A percentile compares a stretch with the other conserved stretches of the same genome.
These are phyloP conservation scores for Choristoneura rosaceana DNA, from an alignment of 2,888 invertebrate genomes.

Conservation along the genomic window DNA sequence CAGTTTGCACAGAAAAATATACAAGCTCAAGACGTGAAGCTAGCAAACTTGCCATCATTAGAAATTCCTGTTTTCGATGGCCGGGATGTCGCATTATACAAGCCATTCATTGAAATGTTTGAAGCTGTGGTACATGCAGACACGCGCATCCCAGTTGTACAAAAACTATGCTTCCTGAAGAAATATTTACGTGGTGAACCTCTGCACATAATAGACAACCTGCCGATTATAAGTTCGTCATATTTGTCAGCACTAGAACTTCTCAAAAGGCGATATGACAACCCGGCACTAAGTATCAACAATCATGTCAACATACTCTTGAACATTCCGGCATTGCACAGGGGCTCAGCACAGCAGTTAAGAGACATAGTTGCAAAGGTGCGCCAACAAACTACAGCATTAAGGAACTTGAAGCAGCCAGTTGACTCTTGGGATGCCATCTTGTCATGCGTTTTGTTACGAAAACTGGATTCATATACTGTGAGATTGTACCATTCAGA, in stretches of 20 bases:
- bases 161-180: constrained; percentile 27
- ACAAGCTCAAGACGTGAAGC: too few species aligned
- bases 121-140: constrained; percentile 22
- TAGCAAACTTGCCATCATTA: not conserved
- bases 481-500: constrained; percentile 1
- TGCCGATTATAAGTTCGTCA: constrained; percentile 19
- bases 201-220: constrained; percentile 17
- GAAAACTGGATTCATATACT: not conserved
- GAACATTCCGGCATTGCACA: constrained; percentile 6
- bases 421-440: constrained; percentile 4
- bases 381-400: not conserved
- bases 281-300: constrained; percentile 6
- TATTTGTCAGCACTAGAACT: constrained; percentile 14
- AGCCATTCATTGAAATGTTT: constrained; percentile 30
- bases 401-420: constrained; percentile 4
- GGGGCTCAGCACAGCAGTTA: constrained; percentile 15
- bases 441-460: not conserved
- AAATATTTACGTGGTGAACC: constrained; percentile 32
- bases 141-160: not conserved
- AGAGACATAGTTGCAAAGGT: constrained; percentile 6
- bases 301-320: not conserved
- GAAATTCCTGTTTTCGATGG: constrained; percentile 1
- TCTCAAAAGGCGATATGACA: constrained; percentile 9
- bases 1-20: too few species aligned
- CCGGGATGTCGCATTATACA: not conserved